Evolutionary conservation across 1,140 invertebrate species (phyloP).

Genomic region (Drosophila setifemur): DNA sequence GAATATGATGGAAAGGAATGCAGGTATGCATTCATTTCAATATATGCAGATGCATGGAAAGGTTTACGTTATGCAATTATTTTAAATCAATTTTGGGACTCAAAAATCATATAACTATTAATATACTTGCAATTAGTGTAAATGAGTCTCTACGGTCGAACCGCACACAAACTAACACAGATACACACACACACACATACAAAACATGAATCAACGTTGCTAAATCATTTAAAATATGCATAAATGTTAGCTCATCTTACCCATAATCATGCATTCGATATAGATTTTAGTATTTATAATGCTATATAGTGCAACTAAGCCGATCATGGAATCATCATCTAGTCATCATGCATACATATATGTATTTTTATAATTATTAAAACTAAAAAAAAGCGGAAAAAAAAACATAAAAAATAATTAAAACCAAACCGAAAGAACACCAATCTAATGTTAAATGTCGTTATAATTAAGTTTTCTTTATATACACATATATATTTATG

Average conservation of each 20-base stretch:
- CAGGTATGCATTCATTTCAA: slow-evolving; percentile 10
- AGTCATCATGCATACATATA: slow-evolving; percentile 62
- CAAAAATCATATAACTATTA: slow-evolving; percentile 37
- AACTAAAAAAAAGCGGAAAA: slow-evolving; percentile 31
- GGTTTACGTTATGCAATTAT: slow-evolving; percentile 64
- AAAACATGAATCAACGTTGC: slow-evolving; percentile 20
- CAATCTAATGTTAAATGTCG: slow-evolving; percentile 79
- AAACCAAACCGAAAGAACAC: slow-evolving; percentile 45
- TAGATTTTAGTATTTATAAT: slow-evolving; percentile 43
- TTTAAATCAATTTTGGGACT: slow-evolving; percentile 77
- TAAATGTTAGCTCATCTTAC: slow-evolving; percentile 69
- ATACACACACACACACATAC: slow-evolving; percentile 21
- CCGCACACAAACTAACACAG: slow-evolving; percentile 55
- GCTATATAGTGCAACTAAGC: slow-evolving; percentile 60
- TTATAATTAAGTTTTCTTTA: slow-evolving; percentile 74
- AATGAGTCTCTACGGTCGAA: slow-evolving; percentile 77
- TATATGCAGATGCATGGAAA: slow-evolving; percentile 8
- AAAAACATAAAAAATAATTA: slow-evolving; percentile 3
- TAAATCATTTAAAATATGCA: slow-evolving; percentile 57
- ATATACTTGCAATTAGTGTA: slow-evolving; percentile 43
- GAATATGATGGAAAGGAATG: slow-evolving; percentile 7
- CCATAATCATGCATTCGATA: slow-evolving; percentile 57
- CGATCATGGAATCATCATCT: slow-evolving; percentile 55
- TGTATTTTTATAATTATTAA: slow-evolving; percentile 72
- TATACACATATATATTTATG: slow-evolving; percentile 55